Conservation (phyloP, 2,888 invertebrate genomes). For the Nephrotoma flavescens region DNA sequence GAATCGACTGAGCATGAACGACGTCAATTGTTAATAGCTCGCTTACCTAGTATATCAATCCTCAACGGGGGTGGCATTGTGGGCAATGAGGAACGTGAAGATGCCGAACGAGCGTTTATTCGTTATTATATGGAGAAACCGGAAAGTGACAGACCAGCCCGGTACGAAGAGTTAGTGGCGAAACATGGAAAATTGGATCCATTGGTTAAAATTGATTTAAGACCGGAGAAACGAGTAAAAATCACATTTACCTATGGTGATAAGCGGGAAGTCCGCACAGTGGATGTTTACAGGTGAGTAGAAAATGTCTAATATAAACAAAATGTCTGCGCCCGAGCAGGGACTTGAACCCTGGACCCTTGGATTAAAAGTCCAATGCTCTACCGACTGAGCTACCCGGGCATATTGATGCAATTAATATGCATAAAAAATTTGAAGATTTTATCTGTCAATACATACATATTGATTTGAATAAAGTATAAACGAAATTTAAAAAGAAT, state of each 20-base stretch:
- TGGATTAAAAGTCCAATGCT: not conserved
- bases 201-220: constrained; percentile 71
- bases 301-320: not conserved
- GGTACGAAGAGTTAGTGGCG: constrained; percentile 58
- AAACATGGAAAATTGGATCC: constrained; percentile 85
- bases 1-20: constrained; percentile 82
- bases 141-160: constrained; percentile 64
- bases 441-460: not conserved
- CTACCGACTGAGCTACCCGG: not conserved
- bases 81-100: constrained; percentile 70
- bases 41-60: constrained; percentile 70
- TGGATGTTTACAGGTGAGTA: constrained; percentile 52
- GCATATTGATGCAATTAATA: not conserved
- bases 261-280: constrained; percentile 53
- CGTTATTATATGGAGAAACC: constrained; percentile 82
- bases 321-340: not conserved
- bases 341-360: not conserved
- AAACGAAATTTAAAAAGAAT: too few relatives aligned
- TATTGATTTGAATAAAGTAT: too few relatives aligned
- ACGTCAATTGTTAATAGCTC: constrained; percentile 71
- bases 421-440: not conserved
- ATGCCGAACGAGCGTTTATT: constrained; percentile 86
- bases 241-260: constrained; percentile 70
- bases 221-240: constrained; percentile 74
- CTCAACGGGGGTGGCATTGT: constrained; percentile 83